Percentiles rank a stretch among this genome's conserved stretches.
These are phyloP conservation scores for Scelioninae gen. 2 DNA, from an alignment of 2,888 invertebrate genomes.

Conservation along the genomic window DNA sequence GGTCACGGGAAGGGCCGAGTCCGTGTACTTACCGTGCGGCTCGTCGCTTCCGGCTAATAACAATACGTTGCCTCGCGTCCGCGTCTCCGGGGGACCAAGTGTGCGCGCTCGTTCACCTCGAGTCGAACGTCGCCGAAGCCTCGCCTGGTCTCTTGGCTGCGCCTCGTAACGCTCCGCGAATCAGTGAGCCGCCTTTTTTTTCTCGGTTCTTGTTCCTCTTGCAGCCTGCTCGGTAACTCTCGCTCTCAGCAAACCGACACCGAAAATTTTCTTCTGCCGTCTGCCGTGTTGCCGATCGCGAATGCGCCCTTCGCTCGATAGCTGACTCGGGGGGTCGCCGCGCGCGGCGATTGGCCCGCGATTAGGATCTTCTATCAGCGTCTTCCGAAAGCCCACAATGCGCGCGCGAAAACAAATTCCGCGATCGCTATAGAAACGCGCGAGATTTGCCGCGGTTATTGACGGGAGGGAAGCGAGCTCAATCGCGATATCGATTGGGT, in stretches of 20 bases:
- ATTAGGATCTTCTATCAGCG: slow-evolving; percentile 76
- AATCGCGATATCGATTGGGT: slow-evolving; percentile 8
- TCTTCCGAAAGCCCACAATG: slow-evolving; percentile 73
- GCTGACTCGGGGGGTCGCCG: slow-evolving; percentile 46
- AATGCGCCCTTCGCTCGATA: slow-evolving; percentile 66
- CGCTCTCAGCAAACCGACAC: slow-evolving; percentile 61
- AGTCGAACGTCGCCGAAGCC: too few species aligned
- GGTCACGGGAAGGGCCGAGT: too few species aligned
- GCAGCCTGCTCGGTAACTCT: too few species aligned
- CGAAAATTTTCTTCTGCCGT: slow-evolving; percentile 65
- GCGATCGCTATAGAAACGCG: slow-evolving; percentile 52
- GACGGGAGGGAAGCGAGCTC: neutral
- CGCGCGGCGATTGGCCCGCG: slow-evolving; percentile 70
- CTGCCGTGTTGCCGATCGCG: slow-evolving; percentile 69
- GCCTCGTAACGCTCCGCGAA: too few species aligned
- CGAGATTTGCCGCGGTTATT: slow-evolving; percentile 16
- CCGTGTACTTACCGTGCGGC: slow-evolving; percentile 38
- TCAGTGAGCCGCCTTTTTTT: too few species aligned
- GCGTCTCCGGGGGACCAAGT: slow-evolving; percentile 8
- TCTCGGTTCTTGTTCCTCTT: neutral
- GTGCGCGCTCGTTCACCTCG: neutral
- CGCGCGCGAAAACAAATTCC: slow-evolving; percentile 57
- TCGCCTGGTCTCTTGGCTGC: too few species aligned
- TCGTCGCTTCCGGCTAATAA: slow-evolving; percentile 5
- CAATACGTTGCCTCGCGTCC: neutral